Evolutionary conservation across 2,113 vertebrate species (phyloP), one percentile per base, ranked within the genome.

Genomic region (Hiodon tergisus): DNA sequence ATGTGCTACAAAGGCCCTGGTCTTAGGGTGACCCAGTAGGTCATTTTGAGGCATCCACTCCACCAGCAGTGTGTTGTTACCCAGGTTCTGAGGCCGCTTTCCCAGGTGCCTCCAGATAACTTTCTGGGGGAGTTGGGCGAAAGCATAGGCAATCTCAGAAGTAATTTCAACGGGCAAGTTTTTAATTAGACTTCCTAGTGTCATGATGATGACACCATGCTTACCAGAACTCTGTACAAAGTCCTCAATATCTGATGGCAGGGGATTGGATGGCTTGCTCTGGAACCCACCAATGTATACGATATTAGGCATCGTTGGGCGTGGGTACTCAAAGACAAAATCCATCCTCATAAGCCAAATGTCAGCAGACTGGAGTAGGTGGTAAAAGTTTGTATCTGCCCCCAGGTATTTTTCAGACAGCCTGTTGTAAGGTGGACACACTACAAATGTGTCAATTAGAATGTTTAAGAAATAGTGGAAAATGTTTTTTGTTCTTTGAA

Each of bases 241-340:
- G 9, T 86, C 87, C 73, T 90, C 85, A 48, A 93, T 80, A 31
- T 93, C 88, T 4, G 82, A 13, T 0, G 88, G 71, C 54, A 92
- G 75, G 14, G 88, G 85, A 10, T 87, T 57, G 2, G 88, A 78
- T 0, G 87, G 82, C 47, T 85, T 88, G 77, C 89, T 89, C 75
- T 93, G 90, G 70, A 93, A 92, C 4, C 91, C 88, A 2, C 89
- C 89, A 1, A 93, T 88, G 77, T 92, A 91, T 9, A 82, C 72
- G 0, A 89, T 17, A 77, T 92, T 92, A 5, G 89, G 88, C 88
- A 89, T 86, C 8, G 87, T 89, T 5, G 89, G 88, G 52, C 88
- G 75, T 0, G 90, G 89, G 59, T 88, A 90, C 63, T 90, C 89
- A 73, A 90, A 89, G 61, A 88, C 79, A 79, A 91, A 92, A 72